Percentiles rank a stretch among this genome's conserved stretches.
These are phyloP conservation scores for Pseudomyrmex cubaensis DNA, from an alignment of 1,140 invertebrate species.

Conservation along the genomic window DNA sequence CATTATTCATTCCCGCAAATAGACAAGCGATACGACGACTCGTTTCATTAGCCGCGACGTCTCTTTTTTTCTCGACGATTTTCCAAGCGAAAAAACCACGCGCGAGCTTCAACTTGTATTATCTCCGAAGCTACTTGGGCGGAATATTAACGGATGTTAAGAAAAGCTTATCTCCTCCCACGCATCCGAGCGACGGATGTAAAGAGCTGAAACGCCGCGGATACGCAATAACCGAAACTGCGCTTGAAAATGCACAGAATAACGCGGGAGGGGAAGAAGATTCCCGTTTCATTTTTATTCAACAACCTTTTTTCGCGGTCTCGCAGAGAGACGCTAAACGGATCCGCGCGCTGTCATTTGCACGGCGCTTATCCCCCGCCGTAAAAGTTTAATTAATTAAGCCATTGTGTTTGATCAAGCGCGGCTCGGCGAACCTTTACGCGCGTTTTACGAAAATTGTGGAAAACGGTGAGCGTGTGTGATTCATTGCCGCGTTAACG, in stretches of 20 bases:
- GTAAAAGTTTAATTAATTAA: constrained; percentile 54
- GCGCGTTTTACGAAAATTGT: constrained; percentile 36
- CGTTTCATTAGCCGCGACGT: background rate
- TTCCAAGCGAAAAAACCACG: background rate
- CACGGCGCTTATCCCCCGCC: background rate
- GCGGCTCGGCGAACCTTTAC: constrained; percentile 5
- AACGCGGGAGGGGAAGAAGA: background rate
- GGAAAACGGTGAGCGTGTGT: constrained; percentile 2
- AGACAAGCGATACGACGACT: background rate
- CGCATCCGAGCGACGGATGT: background rate
- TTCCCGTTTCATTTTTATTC: constrained; percentile 21
- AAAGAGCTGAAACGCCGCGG: background rate
- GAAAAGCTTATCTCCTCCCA: background rate
- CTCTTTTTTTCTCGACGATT: background rate
- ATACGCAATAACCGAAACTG: constrained; percentile 8
- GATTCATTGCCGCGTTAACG: constrained; percentile 18
- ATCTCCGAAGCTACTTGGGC: background rate
- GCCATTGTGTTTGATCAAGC: constrained; percentile 46
- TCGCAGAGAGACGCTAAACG: background rate
- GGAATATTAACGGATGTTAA: constrained; percentile 12
- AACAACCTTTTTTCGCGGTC: background rate
- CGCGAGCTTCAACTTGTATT: background rate
- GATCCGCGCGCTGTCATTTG: background rate
- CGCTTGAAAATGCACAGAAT: constrained; percentile 19
- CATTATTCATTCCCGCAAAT: background rate